These are phyloP conservation scores for Coregonus ussuriensis DNA, from an alignment of 2,797 vertebrate genomes.

Conservation along the genomic window DNA sequence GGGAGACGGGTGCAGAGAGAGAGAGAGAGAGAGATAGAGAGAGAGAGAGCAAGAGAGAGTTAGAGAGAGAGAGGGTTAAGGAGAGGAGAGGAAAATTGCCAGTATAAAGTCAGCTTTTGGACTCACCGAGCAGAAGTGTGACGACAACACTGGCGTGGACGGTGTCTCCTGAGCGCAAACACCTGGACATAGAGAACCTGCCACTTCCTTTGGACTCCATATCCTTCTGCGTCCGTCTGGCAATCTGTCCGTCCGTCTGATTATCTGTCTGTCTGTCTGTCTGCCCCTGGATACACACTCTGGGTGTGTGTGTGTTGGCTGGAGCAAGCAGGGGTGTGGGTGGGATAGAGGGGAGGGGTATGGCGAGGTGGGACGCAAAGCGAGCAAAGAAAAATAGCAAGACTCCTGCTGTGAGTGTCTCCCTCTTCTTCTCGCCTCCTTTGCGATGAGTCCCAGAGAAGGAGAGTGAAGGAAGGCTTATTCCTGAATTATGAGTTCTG, in stretches of 20 bases:
- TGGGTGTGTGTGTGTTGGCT: slow-evolving; percentile 21
- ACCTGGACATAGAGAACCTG: slow-evolving; percentile 53
- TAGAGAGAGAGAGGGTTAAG: background rate
- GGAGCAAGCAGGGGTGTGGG: slow-evolving; percentile 3
- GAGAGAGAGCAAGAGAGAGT: slow-evolving; percentile 5
- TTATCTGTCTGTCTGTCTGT: slow-evolving; percentile 20
- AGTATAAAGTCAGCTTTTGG: slow-evolving; percentile 26
- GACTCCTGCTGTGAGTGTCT: slow-evolving; percentile 60
- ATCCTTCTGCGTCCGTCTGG: slow-evolving; percentile 37
- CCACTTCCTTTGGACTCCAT: slow-evolving; percentile 66
- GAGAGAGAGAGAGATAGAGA: slow-evolving; percentile 19
- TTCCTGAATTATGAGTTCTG: background rate
- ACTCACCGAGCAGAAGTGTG: slow-evolving; percentile 76
- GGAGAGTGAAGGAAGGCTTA: slow-evolving; percentile 19
- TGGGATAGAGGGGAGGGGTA: slow-evolving; percentile 14
- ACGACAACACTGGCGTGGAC: slow-evolving; percentile 68
- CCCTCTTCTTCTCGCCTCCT: slow-evolving; percentile 57
- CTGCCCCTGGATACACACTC: background rate
- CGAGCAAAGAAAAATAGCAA: slow-evolving; percentile 40
- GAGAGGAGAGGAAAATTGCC: slow-evolving; percentile 33
- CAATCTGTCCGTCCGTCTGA: slow-evolving; percentile 19
- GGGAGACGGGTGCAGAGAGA: background rate
- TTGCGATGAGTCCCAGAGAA: slow-evolving; percentile 68
- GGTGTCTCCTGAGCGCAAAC: slow-evolving; percentile 64
- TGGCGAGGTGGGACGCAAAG: slow-evolving; percentile 54